Base-by-base conservation (phyloP, 2,797 vertebrate genomes). In the Paratrypauchen microcephalus region DNA sequence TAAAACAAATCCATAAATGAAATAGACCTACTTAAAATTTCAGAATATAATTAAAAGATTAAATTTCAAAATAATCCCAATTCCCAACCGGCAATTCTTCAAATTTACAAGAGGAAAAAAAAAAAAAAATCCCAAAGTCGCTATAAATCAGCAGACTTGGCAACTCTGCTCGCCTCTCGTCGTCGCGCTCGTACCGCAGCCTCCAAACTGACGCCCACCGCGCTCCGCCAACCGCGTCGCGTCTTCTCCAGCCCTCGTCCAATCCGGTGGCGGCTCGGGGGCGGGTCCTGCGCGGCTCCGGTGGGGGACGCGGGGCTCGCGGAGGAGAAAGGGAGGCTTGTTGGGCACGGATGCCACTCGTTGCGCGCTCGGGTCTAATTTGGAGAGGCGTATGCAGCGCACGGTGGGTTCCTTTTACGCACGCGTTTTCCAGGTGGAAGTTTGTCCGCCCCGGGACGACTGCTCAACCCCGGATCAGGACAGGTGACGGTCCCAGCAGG, bases 371-470 rank as follows among this genome's bases (percentile, higher is more conserved):
- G 85, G 39, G 83, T 81, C 85, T 91, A 91, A 92, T 92, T 92
- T 90, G 86, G 86, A 88, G 87, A 91, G 88, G 90, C 87, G 91
- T 88, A 91, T 91, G 88, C 92, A 87, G 83, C 83, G 88, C 89
- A 91, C 87, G 90, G 82, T 76, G 80, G 77, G 83, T 47, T 83
- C 83, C 41, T 64, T 58, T 58, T 64, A 64, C 61, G 61, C 61
- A 41, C 61, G 41, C 61, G 78, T 87, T 89, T 91, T 91, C 88
- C 91, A 91, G 91, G 89, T 93, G 90, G 86, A 91, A 89, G 84
- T 89, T 89, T 85, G 87, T 30, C 82, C 87, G 85, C 88, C 89
- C 86, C 78, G 86, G 86, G 86, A 90, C 84, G 81, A 88, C 87
- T 85, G 88, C 87, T 89, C 87, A 90, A 91, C 88, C 83, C 85